These are phyloP conservation scores for Heteropelma amictum DNA, from an alignment of 2,888 invertebrate species.

Conservation along the genomic window DNA sequence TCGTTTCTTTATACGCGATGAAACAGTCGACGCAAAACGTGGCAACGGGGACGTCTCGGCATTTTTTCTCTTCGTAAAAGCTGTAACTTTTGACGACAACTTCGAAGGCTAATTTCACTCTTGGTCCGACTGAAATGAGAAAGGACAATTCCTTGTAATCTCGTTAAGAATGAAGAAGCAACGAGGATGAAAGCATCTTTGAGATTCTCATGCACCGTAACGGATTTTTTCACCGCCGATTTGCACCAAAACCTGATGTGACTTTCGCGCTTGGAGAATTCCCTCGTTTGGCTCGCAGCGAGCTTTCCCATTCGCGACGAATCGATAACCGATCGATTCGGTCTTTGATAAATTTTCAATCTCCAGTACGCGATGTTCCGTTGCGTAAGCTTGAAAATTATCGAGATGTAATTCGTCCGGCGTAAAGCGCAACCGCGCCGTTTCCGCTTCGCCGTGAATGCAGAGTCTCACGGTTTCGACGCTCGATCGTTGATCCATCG, in stretches of 20 bases:
- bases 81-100: constrained; percentile 44
- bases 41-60: constrained; percentile 43
- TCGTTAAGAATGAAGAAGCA: background rate
- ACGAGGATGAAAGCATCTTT: background rate
- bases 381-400: constrained; percentile 76
- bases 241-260: constrained; percentile 64
- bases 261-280: constrained; percentile 75
- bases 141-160: background rate
- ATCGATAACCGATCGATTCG: constrained; percentile 77
- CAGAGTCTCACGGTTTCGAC: constrained; percentile 79
- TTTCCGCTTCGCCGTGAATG: constrained; percentile 81
- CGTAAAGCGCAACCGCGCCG: constrained; percentile 77
- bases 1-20: constrained; percentile 6
- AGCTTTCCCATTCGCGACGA: constrained; percentile 76
- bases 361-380: constrained; percentile 75
- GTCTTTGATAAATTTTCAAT: constrained; percentile 78
- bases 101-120: constrained; percentile 67
- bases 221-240: constrained; percentile 55
- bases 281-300: constrained; percentile 77
- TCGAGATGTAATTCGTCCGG: constrained; percentile 79
- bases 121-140: constrained; percentile 54
- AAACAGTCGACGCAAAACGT: constrained; percentile 37
- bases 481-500: background rate
- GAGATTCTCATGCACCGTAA: constrained; percentile 55
- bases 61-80: constrained; percentile 20